A percentile compares a stretch with the other conserved stretches of the same genome.
Conservation (phyloP, 30 jellyfish, hydroid and myxozoan genomes). For the Aurelia sp. region DNA sequence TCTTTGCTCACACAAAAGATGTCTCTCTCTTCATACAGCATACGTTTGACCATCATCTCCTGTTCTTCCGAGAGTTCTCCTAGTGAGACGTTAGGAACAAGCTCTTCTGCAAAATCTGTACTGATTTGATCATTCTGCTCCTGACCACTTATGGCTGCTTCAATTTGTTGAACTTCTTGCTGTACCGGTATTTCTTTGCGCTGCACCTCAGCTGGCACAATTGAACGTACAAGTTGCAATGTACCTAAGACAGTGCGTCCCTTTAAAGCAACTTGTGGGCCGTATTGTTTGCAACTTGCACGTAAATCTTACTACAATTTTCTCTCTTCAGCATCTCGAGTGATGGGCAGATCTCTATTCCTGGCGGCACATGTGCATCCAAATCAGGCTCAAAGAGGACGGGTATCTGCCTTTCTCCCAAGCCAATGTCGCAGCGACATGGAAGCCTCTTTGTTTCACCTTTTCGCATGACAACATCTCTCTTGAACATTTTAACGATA, state of each 20-base stretch:
- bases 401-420: no score
- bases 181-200: not conserved
- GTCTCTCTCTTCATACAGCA: conserved; percentile 18
- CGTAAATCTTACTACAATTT: not conserved
- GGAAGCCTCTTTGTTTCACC: no score
- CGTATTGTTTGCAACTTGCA: not conserved
- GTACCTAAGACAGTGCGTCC: not conserved
- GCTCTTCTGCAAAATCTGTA: not conserved
- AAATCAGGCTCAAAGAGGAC: no score
- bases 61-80: conserved; percentile 6
- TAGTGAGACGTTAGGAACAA: not conserved
- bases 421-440: no score
- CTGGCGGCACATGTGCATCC: no score
- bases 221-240: conserved; percentile 1
- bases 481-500: no score
- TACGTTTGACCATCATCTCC: not conserved
- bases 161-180: not conserved
- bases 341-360: no score
- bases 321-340: not conserved
- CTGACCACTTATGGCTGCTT: not conserved
- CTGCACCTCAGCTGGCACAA: conserved; percentile 9
- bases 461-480: no score
- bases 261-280: not conserved
- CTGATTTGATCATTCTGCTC: not conserved
- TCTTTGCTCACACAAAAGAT: conserved; percentile 14